Evolutionary conservation across 2,113 vertebrate species (phyloP).

Genomic region (Psephotus haematonotus): DNA sequence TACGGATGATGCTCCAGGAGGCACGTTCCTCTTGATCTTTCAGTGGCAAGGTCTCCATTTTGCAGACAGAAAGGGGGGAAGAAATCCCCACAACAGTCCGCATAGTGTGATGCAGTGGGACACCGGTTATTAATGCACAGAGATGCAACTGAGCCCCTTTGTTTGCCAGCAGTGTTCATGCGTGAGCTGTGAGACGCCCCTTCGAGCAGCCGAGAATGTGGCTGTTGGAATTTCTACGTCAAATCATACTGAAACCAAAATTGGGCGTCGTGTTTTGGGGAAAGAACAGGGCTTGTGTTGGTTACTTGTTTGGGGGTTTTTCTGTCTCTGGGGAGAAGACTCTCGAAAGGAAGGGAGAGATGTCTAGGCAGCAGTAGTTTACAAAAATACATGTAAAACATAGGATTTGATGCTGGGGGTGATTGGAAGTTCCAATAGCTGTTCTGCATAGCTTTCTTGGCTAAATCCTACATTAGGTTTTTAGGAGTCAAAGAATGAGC

Average conservation of each 20-base stretch:
- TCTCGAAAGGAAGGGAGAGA: background rate
- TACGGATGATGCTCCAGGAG: background rate
- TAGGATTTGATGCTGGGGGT: background rate
- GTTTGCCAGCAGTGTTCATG: constrained; percentile 53
- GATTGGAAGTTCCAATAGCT: background rate
- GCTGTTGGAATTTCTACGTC: constrained; percentile 17
- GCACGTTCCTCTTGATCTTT: constrained; percentile 12
- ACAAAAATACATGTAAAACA: background rate
- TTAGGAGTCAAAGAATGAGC: background rate
- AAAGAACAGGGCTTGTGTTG: background rate
- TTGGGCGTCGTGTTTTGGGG: background rate
- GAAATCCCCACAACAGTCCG: constrained; percentile 4
- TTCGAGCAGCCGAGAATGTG: background rate
- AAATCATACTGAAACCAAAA: background rate
- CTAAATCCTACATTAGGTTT: background rate
- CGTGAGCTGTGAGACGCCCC: background rate
- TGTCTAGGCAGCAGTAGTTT: background rate
- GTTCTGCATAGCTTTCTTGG: background rate
- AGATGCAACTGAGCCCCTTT: constrained; percentile 65
- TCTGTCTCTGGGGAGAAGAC: fast-evolving
- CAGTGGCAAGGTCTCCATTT: constrained; percentile 41
- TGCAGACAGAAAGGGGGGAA: background rate
- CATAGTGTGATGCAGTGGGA: constrained; percentile 50
- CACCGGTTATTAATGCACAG: constrained; percentile 54
- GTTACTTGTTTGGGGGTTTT: background rate